These are phyloP conservation scores for Thinocorus orbignyianus DNA, from an alignment of 2,113 vertebrate genomes.

Conservation along the genomic window DNA sequence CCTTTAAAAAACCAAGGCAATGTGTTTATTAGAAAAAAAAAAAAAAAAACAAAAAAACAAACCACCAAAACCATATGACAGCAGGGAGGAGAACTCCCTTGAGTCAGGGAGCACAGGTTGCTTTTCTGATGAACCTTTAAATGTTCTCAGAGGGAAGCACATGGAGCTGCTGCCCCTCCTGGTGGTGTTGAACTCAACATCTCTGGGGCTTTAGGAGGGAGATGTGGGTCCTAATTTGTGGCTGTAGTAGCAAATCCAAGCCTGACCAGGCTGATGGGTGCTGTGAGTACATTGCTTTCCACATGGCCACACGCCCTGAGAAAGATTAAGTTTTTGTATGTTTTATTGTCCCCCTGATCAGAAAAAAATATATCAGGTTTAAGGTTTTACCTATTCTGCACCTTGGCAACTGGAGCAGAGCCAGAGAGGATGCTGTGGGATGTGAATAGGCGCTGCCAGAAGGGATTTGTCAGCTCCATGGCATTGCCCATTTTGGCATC, in stretches of 20 bases:
- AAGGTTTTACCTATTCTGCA: neutral
- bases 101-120: neutral
- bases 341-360: neutral
- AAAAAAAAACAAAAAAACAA: neutral
- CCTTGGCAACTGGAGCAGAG: neutral
- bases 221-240: neutral
- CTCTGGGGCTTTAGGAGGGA: neutral
- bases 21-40: neutral
- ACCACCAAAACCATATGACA: neutral
- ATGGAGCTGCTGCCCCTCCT: neutral
- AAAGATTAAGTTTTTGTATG: neutral
- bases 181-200: neutral
- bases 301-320: accelerated
- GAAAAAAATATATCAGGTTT: neutral
- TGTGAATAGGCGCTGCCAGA: neutral
- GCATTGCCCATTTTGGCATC: accelerated
- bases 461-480: neutral
- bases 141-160: accelerated
- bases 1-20: neutral
- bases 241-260: neutral
- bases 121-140: neutral
- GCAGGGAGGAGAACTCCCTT: neutral
- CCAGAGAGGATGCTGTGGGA: neutral
- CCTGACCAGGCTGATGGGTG: neutral
- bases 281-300: neutral